Base-by-base conservation (phyloP, 2,797 vertebrate species). In the Cyclura pinguis region DNA sequence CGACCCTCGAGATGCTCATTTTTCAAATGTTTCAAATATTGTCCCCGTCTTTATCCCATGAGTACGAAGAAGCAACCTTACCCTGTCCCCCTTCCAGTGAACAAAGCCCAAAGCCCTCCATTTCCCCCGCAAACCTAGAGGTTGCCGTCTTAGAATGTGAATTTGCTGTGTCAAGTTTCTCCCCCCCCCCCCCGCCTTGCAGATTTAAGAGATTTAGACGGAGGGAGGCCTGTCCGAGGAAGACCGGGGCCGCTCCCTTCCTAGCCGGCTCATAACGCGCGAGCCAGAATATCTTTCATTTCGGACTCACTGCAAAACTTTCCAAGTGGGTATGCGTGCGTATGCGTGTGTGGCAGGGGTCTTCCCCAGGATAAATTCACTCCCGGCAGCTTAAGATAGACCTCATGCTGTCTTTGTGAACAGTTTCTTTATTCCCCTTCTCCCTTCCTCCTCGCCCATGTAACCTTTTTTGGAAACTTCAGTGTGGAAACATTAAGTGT, bases 401-500 rank as follows among this genome's bases (percentile, higher is more conserved):
- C 86, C 90, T 88, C 86, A 91, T 78, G 86, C 90, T 91, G 90
- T 91, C 90, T 88, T 91, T 27, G 90, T 91, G 76, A 82, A 91
- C 20, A 52, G 62, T 90, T 87, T 57, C 47, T 77, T 80, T 32
- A 29, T 67, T 38, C 12, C 10, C 2, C 20, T 14, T 18, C 22
- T 47, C n/a, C 32, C 32, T 18, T 27, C 47, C 27, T 29, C 35
- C 47, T 85, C 32, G 12, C 42, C 86, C 90, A 87, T 91, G 90
- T 91, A 91, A 91, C 32, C 73, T 84, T 91, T 90, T 88, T 91
- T 91, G 90, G 81, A 87, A 91, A 88, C 86, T 78, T 91, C 84
- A 91, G 80, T 91, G 89, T 91, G 89, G 72, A 91, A 87, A 87
- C 89, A 77, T 77, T 29, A 89, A 52, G 52, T 69, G 78, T 88